Conservation (phyloP, 2,888 invertebrate genomes). For the Euphydryas editha region DNA sequence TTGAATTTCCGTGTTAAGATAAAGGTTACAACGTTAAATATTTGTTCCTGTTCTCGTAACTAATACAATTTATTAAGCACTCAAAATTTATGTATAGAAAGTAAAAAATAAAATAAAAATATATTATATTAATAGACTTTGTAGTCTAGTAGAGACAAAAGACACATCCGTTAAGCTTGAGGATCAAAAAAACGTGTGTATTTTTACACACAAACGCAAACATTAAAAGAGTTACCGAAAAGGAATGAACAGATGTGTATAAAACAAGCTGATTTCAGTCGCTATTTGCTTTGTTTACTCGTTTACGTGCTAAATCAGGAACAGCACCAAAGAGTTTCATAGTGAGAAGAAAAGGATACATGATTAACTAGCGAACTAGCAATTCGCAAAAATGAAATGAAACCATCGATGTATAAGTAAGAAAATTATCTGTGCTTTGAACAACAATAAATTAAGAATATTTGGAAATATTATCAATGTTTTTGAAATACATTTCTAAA, state of each 20-base stretch:
- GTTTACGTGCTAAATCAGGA: conserved; percentile 12
- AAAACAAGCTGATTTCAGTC: conserved; percentile 45
- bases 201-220: conserved; percentile 61
- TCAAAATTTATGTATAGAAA: background rate
- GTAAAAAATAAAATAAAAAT: background rate
- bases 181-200: conserved; percentile 62
- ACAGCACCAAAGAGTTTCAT: background rate
- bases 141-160: conserved; percentile 39
- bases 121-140: background rate
- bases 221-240: conserved; percentile 63
- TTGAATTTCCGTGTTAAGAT: conserved; percentile 42
- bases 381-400: background rate
- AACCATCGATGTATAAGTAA: background rate
- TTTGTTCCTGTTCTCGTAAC: conserved; percentile 17
- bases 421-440: too few relatives aligned
- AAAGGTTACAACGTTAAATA: conserved; percentile 44
- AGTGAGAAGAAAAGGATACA: background rate
- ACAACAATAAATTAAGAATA: too few relatives aligned
- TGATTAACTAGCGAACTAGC: background rate
- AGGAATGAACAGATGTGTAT: conserved; percentile 56
- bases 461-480: too few relatives aligned
- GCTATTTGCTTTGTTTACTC: conserved; percentile 21
- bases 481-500: background rate
- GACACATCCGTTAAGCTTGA: conserved; percentile 50
- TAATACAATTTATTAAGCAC: background rate